Evolutionary conservation across 2,888 invertebrate genomes (phyloP).

Genomic region (Poecilobothrus nobilitatus): DNA sequence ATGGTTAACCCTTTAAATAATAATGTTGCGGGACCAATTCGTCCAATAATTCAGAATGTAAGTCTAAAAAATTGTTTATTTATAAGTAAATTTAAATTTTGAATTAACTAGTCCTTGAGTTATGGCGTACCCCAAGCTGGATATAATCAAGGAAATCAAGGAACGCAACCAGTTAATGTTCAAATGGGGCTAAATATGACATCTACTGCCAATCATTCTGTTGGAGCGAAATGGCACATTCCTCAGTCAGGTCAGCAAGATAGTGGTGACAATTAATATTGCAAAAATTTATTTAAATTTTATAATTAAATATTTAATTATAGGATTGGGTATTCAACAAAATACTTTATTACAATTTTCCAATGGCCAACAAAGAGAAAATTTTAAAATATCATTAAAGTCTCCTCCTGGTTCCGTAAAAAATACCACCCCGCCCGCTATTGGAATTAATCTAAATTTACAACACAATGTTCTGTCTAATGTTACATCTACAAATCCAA

Average conservation of each 20-base stretch:
- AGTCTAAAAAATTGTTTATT: conserved; percentile 24
- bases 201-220: conserved; percentile 26
- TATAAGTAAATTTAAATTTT: neutral
- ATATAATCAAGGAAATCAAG: conserved; percentile 42
- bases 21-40: conserved; percentile 31
- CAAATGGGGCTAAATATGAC: conserved; percentile 43
- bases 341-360: conserved; percentile 42
- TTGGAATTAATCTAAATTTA: conserved; percentile 29
- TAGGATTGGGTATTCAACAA: conserved; percentile 38
- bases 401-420: conserved; percentile 44
- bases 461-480: conserved; percentile 41
- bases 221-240: conserved; percentile 63
- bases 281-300: neutral
- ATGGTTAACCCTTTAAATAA: conserved; percentile 38
- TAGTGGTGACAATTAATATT: conserved; percentile 38
- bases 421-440: conserved; percentile 40
- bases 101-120: neutral
- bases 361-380: conserved; percentile 43
- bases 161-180: conserved; percentile 27
- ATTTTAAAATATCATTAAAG: conserved; percentile 44
- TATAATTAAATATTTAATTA: conserved; percentile 14
- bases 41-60: conserved; percentile 44
- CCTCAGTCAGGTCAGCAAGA: conserved; percentile 46
- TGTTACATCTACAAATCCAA: conserved; percentile 70
- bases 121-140: conserved; percentile 39